phyloP scores from a whole-genome alignment of 2,888 invertebrate genomes.

The Phrixothrix hirtus region DNA sequence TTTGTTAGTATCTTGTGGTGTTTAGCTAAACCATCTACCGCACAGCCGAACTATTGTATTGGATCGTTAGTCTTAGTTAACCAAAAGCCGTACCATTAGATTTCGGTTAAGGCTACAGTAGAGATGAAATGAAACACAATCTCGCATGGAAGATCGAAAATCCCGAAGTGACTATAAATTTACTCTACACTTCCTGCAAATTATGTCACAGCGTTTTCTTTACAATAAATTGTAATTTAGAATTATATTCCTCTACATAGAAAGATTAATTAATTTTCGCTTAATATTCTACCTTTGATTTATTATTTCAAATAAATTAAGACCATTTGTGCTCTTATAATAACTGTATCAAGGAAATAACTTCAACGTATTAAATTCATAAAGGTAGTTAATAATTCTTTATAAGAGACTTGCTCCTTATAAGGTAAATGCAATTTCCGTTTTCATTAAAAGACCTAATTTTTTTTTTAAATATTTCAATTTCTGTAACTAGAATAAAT shows the following conservation, averaged over 20 bases:
- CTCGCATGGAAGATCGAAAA: constrained; percentile 28
- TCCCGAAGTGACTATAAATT: constrained; percentile 34
- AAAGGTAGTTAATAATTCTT: no score
- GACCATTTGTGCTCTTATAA: neutral
- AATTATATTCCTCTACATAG: constrained; percentile 15
- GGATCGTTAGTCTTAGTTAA: constrained; percentile 31
- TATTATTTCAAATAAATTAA: constrained; percentile 5
- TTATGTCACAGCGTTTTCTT: constrained; percentile 27
- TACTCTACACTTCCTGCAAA: constrained; percentile 32
- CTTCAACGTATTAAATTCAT: no score
- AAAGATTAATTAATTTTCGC: constrained; percentile 28
- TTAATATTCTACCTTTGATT: constrained; percentile 20
- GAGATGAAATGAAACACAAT: constrained; percentile 25
- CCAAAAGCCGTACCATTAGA: constrained; percentile 27
- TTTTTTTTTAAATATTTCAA: no score
- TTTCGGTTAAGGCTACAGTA: constrained; percentile 24
- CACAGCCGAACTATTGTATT: constrained; percentile 26
- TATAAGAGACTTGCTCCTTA: no score
- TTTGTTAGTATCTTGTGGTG: neutral
- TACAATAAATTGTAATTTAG: constrained; percentile 25
- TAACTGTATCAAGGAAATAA: no score
- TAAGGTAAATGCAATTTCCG: no score
- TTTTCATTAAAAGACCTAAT: no score
- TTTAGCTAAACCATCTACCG: constrained; percentile 15
- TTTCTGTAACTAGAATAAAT: no score